Conservation (phyloP, 2,797 vertebrate species). For the Vipera latastei region DNA sequence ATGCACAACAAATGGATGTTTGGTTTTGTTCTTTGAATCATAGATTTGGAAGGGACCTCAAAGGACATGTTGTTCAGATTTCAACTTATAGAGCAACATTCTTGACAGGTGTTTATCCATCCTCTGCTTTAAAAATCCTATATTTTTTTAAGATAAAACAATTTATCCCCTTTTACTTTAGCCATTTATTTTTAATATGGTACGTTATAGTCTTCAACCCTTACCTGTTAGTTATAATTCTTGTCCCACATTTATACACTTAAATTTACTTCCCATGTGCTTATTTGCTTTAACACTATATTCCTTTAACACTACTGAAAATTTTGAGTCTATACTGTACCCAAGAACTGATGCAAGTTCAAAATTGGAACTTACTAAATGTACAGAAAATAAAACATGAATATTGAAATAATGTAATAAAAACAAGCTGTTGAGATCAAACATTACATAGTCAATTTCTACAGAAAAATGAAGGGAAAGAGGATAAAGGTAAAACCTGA, state of each 20-base stretch:
- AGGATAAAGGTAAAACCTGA: neutral
- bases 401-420: neutral
- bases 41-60: neutral
- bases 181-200: neutral
- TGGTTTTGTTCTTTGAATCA: constrained; percentile 43
- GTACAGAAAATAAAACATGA: neutral
- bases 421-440: neutral
- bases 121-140: neutral
- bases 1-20: constrained; percentile 47
- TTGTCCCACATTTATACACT: neutral
- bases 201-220: neutral
- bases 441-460: neutral
- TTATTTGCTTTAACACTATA: neutral
- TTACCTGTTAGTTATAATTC: neutral
- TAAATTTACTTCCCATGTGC: neutral
- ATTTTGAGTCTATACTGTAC: neutral
- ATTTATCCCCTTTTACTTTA: neutral
- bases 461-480: neutral
- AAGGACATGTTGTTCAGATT: neutral
- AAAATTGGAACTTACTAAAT: neutral
- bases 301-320: neutral
- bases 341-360: neutral
- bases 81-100: neutral
- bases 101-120: neutral
- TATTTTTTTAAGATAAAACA: neutral